Conservation (phyloP, 2,888 invertebrate genomes). For the Pachymerium ferrugineum region DNA sequence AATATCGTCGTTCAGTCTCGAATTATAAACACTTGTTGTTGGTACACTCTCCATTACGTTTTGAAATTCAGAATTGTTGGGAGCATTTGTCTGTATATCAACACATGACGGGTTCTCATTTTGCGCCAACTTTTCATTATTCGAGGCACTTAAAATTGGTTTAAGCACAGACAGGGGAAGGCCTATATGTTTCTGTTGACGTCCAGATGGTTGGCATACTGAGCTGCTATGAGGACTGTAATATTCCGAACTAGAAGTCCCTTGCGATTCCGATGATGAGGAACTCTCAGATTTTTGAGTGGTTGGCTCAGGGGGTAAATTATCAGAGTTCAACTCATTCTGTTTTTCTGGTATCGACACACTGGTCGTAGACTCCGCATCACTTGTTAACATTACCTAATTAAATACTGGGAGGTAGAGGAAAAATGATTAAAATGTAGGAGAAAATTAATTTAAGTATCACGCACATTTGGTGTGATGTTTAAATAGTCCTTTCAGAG, state of each 20-base stretch:
- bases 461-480: too few relatives aligned
- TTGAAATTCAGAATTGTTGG: neutral
- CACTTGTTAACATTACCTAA: conserved; percentile 29
- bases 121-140: conserved; percentile 19
- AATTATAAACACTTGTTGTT: neutral
- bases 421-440: neutral
- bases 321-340: neutral
- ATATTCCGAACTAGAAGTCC: conserved; percentile 8
- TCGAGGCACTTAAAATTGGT: conserved; percentile 10
- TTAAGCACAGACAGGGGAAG: neutral
- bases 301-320: neutral
- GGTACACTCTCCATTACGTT: conserved; percentile 14
- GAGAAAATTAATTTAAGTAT: neutral
- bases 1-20: neutral
- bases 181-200: neutral
- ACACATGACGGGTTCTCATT: neutral
- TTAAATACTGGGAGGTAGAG: neutral
- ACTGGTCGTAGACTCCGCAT: neutral
- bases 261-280: neutral
- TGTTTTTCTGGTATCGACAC: neutral
- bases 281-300: neutral
- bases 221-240: conserved; percentile 30
- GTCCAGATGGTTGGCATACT: neutral
- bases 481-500: too few relatives aligned
- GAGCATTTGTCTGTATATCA: neutral